Base-by-base conservation (phyloP, 2,113 vertebrate genomes). In the Cynopterus brachyotis region DNA sequence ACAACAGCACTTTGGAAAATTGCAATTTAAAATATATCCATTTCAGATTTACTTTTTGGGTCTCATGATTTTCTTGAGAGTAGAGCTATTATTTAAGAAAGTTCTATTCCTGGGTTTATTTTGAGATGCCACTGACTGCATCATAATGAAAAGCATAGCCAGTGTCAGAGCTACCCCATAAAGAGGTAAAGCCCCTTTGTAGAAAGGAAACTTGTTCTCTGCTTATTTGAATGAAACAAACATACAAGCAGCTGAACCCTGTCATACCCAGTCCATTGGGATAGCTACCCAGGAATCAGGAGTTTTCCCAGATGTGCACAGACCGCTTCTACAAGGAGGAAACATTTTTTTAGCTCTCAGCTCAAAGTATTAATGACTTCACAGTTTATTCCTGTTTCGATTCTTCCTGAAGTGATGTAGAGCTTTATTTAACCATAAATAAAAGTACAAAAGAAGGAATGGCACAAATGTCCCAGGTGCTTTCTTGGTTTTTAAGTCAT, bases 11-110 rank as follows among this genome's bases (percentile, higher is more conserved):
- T 90, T 66, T 80, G 37, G n/a, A 83, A 91, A 89, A 86, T 35
- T 53, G 50, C 55, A 12, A 50, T 94, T 37, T 70, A 90, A 97
- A 89, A 84, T 90, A 92, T 66, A 81, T 5, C 60, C 30, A n/a
- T 79, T 91, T 94, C 59, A 78, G 28, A 89, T 50, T 89, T 92
- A 84, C 8, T 70, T 53, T 66, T 35, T 11, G 3, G 47, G 9
- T 53, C 28, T 59, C 10, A n/a, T 28, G 37, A 5, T 53, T 92
- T 64, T 86, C 57, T 92, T 69, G 32, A 86, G 90, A 62, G 40
- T 89, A 73, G 28, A 91, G n/a, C 13, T 50, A 16, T 50, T 50
- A 50, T 50, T 50, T 50, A 50, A 50, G 50, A 93, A 90, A 62
- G 6, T 66, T 86, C 6, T 55, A 79, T 88, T 95, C 83, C 37